These are phyloP conservation scores for Euplexia lucipara DNA, from an alignment of 2,888 invertebrate species.

Conservation along the genomic window DNA sequence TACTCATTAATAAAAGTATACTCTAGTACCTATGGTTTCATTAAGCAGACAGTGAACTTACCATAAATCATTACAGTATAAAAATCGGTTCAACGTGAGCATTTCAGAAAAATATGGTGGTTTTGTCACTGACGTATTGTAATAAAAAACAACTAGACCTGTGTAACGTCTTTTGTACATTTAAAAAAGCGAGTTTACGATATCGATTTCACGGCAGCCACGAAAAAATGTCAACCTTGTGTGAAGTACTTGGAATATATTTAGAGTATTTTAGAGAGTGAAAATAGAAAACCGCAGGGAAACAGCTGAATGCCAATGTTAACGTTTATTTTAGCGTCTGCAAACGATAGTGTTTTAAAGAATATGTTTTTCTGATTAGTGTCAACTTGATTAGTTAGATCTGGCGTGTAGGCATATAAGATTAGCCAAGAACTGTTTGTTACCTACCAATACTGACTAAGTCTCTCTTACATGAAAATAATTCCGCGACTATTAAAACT, in stretches of 20 bases:
- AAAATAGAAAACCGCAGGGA: constrained; percentile 86
- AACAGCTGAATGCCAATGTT: constrained; percentile 88
- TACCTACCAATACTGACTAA: constrained; percentile 6
- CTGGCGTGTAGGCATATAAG: neutral
- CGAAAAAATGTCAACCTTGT: constrained; percentile 82
- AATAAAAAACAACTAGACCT: constrained; percentile 41
- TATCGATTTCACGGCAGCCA: constrained; percentile 69
- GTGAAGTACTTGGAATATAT: constrained; percentile 79
- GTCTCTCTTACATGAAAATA: constrained; percentile 45
- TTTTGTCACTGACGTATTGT: constrained; percentile 17
- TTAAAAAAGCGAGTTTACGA: constrained; percentile 69
- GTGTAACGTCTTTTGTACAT: constrained; percentile 58
- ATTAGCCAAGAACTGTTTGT: constrained; percentile 19
- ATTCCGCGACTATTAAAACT: constrained; percentile 54
- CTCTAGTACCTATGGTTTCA: constrained; percentile 1
- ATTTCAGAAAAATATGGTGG: constrained; percentile 4
- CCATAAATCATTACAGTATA: constrained; percentile 6
- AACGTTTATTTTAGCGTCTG: constrained; percentile 81
- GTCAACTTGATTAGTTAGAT: constrained; percentile 17
- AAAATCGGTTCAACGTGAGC: neutral
- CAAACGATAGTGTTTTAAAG: constrained; percentile 63
- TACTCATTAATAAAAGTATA: neutral
- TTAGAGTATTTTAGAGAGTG: constrained; percentile 80
- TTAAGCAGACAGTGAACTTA: constrained; percentile 5
- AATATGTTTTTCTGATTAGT: constrained; percentile 38